Conservation (phyloP, 2,113 vertebrate genomes). For the Eclectus roratus region DNA sequence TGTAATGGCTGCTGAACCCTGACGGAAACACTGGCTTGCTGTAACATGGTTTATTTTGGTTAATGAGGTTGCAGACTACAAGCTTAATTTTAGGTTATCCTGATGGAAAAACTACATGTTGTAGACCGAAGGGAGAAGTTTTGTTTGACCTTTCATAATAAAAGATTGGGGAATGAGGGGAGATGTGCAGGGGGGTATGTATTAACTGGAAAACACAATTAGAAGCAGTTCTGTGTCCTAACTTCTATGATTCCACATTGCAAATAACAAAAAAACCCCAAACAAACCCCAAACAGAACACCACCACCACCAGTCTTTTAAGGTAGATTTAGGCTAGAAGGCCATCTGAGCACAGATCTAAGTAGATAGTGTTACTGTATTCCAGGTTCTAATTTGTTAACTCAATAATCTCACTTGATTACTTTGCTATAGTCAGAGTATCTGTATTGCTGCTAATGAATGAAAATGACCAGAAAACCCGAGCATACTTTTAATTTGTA, state of each 20-base stretch:
- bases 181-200: not conserved
- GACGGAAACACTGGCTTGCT: not conserved
- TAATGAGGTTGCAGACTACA: not conserved
- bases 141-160: not conserved
- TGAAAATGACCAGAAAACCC: not conserved
- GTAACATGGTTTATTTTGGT: constrained; percentile 3
- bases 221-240: not conserved
- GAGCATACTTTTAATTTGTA: not conserved
- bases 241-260: not conserved
- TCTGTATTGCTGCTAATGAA: not conserved
- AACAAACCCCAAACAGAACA: not conserved
- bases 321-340: not conserved
- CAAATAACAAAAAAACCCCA: not conserved
- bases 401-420: not conserved
- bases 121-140: not conserved
- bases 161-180: not conserved
- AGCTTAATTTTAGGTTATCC: constrained; percentile 35
- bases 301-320: not conserved
- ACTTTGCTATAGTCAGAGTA: not conserved
- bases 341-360: not conserved
- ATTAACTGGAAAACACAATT: not conserved
- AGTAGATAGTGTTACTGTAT: not conserved
- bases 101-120: constrained; percentile 1
- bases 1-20: not conserved
- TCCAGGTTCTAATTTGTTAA: not conserved